Evolutionary conservation across 1,140 invertebrate species (phyloP), one percentile per base, ranked within the genome.

Genomic region (Alviniconcha marisindica): DNA sequence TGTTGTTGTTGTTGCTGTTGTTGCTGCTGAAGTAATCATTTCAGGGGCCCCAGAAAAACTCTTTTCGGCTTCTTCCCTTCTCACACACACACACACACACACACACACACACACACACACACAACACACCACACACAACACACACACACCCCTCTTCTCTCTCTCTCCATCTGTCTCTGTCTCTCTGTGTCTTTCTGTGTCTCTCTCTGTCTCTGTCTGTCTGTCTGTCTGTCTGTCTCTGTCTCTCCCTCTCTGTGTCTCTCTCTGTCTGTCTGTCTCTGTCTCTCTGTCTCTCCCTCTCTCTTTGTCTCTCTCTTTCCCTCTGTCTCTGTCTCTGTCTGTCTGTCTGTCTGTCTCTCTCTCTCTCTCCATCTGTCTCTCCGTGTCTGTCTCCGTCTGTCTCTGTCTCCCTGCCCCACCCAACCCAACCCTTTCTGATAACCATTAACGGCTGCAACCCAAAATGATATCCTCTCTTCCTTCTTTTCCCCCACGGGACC

Each of bases 231-330:
- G 63, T 66, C 2, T 66, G 24, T 66, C 28, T 33, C n/a, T 69
- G n/a, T 33, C 21, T 33, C n/a, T 69, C 5, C 28, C 7, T 69
- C n/a, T 69, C 7, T 69, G 63, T 69, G 63, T 33, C 21, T 69
- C n/a, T 31, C 21, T 69, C 7, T 69, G 63, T 69, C n/a, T 69
- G 31, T 69, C 21, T 69, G 63, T 33, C n/a, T 69, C n/a, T 69
- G 63, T 31, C 5, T 69, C 7, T 33, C n/a, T 33, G 63, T 69
- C 15, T 60, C 15, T 60, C 15, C 28, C 15, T 60, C 15, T 60
- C 15, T 60, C 15, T 60, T 15, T 60, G 56, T 60, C 15, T 60
- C 15, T 60, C 15, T 60, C 15, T 24, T 15, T 60, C 15, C 28
- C 15, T 60, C 15, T 60, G 56, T 60, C 15, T 60, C 15, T 60